These are phyloP conservation scores for Neria commutata DNA, from an alignment of 2,888 invertebrate genomes.

Conservation along the genomic window DNA sequence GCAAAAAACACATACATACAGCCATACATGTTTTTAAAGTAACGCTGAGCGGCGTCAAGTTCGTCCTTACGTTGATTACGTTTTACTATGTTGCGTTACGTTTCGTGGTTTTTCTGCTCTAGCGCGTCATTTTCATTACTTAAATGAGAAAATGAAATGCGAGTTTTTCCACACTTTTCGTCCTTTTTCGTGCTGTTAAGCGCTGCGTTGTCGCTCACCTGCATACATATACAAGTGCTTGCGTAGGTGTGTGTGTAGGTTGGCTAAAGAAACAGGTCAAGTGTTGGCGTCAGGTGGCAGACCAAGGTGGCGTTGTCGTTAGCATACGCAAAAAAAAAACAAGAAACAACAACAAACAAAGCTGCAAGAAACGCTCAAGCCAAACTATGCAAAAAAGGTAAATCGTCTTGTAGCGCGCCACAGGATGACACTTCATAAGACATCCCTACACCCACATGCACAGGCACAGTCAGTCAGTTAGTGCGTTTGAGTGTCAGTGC, in stretches of 20 bases:
- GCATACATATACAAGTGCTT: not conserved
- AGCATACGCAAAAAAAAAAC: constrained; percentile 5
- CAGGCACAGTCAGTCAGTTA: not conserved
- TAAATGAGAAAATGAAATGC: constrained; percentile 18
- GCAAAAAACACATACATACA: too few species aligned
- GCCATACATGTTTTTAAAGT: too few species aligned
- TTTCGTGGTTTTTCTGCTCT: not conserved
- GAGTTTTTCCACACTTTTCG: not conserved
- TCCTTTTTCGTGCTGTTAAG: not conserved
- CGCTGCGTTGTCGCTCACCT: not conserved
- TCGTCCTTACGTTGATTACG: not conserved
- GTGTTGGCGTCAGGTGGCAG: constrained; percentile 20
- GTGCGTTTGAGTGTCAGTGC: not conserved
- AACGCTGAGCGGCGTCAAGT: constrained; percentile 13
- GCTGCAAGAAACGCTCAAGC: not conserved
- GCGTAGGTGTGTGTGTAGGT: constrained; percentile 2
- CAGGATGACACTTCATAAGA: not conserved
- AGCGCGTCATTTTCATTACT: constrained; percentile 18
- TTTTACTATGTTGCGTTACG: not conserved
- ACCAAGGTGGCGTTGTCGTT: constrained; percentile 10
- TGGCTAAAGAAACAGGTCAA: constrained; percentile 17
- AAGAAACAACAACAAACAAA: not conserved
- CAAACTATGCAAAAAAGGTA: not conserved
- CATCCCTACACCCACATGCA: not conserved
- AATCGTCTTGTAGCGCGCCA: not conserved